These are phyloP conservation scores for Etheostoma spectabile DNA, from an alignment of 2,113 vertebrate genomes.

Conservation along the genomic window DNA sequence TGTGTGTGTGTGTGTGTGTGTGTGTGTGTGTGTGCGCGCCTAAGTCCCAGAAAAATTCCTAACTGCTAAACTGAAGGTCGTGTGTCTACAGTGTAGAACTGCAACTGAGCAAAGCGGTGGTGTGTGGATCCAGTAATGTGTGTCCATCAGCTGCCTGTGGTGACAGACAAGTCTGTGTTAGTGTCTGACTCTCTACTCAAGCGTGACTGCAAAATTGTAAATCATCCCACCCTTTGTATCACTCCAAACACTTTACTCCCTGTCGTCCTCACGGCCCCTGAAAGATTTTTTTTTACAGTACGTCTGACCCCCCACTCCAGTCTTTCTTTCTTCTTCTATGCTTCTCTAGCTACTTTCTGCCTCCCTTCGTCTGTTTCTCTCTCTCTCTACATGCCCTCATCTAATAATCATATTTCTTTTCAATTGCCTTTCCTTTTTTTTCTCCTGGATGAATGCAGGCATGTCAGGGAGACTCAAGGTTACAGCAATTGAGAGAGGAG, in stretches of 20 bases:
- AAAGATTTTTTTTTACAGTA: constrained; percentile 1
- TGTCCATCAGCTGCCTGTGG: constrained; percentile 74
- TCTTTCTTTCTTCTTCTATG: background rate
- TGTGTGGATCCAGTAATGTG: constrained; percentile 65
- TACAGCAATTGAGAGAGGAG: constrained; percentile 56
- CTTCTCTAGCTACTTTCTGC: background rate
- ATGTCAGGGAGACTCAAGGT: constrained; percentile 67
- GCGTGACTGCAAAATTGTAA: constrained; percentile 73
- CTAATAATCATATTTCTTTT: constrained; percentile 74
- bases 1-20: background rate
- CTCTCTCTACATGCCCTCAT: constrained; percentile 49
- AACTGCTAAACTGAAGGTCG: constrained; percentile 59
- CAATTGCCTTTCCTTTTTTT: constrained; percentile 42
- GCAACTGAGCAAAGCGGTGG: constrained; percentile 61
- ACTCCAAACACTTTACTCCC: constrained; percentile 40
- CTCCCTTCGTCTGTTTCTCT: background rate
- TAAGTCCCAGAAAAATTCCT: constrained; percentile 20
- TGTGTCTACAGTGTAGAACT: constrained; percentile 66
- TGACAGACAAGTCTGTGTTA: constrained; percentile 65
- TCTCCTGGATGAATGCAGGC: constrained; percentile 46
- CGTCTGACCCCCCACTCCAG: constrained; percentile 30
- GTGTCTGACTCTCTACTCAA: constrained; percentile 62
- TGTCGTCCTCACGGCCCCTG: constrained; percentile 11
- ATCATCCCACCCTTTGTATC: constrained; percentile 70
- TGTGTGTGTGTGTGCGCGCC: background rate